Base-by-base conservation (phyloP, 2,113 vertebrate genomes). In the Sialia sialis region DNA sequence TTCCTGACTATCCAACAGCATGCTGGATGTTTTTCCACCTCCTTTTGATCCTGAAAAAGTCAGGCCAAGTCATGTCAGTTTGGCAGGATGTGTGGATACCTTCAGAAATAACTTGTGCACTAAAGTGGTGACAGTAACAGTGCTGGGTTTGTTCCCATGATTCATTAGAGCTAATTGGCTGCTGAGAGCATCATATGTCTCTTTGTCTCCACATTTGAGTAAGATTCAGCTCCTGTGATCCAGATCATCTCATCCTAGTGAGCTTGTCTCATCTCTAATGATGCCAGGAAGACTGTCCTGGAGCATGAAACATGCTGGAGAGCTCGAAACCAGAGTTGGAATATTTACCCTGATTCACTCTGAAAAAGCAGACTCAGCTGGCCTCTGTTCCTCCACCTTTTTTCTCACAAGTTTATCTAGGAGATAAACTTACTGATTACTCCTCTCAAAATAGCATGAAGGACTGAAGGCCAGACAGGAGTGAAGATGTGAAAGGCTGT, bases 151-250 rank as follows among this genome's bases (percentile, higher is more conserved):
- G 78, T 21, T 67, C 23, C 58, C 3, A 6, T 91, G 91, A 91
- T 87, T 96, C 89, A 93, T 85, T 73, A 30, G 51, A 51, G 15
- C 16, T 84, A 94, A 77, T 72, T 66, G 72, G 48, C 67, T 94
- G 82, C 82, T 90, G 78, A 90, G 85, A 91, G 51, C 88, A 73
- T 73, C 62, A 9, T 54, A 7, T 72, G 67, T 36, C 63, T 88
- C 60, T 93, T 36, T 84, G 85, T 93, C 78, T 93, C 79, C 51
- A 11, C 43, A 23, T 80, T 36, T 84, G 88, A 88, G 75, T 74
- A 63, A 54, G 79, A 83, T 90, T 80, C 83, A 90, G 72, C 83
- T 77, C 41, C 72, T 93, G 63, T 82, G 89, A 88, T 79, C 75
- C 72, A 85, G 75, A 49, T 60, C 25, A 88, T 58, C 70, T 73